Percentiles rank a stretch among this genome's conserved stretches.
phyloP scores from a whole-genome alignment of 2,113 vertebrate genomes.

The Egretta garzetta region DNA sequence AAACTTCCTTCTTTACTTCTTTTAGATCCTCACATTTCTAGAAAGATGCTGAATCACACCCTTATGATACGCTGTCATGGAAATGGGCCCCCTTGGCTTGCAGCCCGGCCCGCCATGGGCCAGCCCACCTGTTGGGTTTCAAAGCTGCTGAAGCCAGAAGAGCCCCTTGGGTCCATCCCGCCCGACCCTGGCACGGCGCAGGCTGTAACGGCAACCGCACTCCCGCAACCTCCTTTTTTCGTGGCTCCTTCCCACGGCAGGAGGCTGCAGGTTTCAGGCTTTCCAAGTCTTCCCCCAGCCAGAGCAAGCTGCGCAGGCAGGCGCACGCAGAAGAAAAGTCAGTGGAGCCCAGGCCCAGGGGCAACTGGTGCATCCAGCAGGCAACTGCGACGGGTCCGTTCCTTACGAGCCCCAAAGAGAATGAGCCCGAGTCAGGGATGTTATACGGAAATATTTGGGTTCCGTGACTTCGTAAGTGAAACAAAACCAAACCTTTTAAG shows the following conservation, averaged over 20 bases:
- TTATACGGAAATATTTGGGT: accelerated
- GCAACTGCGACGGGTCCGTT: accelerated
- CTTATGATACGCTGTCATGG: neutral
- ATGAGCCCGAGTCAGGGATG: neutral
- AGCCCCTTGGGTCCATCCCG: neutral
- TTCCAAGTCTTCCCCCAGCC: neutral
- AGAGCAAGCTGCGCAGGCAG: neutral
- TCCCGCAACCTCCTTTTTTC: neutral
- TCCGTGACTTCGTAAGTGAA: neutral
- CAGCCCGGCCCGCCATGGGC: neutral
- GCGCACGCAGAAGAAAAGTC: no score
- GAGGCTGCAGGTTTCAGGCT: neutral
- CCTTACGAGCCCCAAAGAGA: neutral
- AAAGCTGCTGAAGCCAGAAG: neutral
- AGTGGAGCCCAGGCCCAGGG: neutral
- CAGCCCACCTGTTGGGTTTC: neutral
- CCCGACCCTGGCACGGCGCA: accelerated
- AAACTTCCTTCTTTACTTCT: constrained; percentile 29
- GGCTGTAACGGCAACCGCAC: neutral
- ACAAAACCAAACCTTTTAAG: neutral
- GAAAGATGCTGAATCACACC: constrained; percentile 62
- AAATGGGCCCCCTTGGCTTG: neutral
- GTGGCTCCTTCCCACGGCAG: neutral
- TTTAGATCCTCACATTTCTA: constrained; percentile 25
- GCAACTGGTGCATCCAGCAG: neutral